A percentile compares a stretch with the other conserved stretches of the same genome.
Evolutionary conservation across 1,140 invertebrate genomes (phyloP).

Genomic region (Drosophila tsacasi): DNA sequence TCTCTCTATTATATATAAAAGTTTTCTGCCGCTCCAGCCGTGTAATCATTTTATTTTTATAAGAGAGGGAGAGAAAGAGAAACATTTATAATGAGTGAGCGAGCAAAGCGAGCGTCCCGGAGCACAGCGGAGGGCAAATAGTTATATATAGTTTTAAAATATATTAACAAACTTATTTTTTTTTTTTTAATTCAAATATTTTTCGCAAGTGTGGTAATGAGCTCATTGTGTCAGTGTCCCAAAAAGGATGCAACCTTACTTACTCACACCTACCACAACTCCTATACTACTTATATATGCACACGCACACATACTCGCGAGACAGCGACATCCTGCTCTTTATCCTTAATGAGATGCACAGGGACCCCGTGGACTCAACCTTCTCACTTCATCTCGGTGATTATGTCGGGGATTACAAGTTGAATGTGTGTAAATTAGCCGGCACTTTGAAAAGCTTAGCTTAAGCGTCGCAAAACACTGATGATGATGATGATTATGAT

Average conservation of each 20-base stretch:
- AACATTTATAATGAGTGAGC: too few species aligned
- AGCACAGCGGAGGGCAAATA: too few species aligned
- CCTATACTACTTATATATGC: not conserved
- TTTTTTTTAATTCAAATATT: not conserved
- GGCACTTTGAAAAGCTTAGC: constrained; percentile 49
- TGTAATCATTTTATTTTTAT: too few species aligned
- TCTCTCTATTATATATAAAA: too few species aligned
- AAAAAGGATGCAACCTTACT: constrained; percentile 44
- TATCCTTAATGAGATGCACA: constrained; percentile 54
- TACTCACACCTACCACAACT: not conserved
- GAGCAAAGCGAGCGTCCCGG: too few species aligned
- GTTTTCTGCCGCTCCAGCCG: too few species aligned
- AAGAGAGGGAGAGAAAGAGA: too few species aligned
- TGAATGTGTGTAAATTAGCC: constrained; percentile 58
- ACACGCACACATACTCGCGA: not conserved
- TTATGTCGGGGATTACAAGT: constrained; percentile 50
- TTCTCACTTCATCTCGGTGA: constrained; percentile 40
- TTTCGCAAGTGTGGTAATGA: constrained; percentile 33
- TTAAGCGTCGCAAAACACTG: constrained; percentile 20
- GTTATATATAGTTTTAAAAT: too few species aligned
- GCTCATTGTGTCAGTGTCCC: constrained; percentile 41
- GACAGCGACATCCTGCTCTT: constrained; percentile 44
- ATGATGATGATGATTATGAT: constrained; percentile 7
- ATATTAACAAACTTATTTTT: too few species aligned
- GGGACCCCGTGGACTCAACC: constrained; percentile 10